Conservation (phyloP, 2,797 vertebrate species). For the Melanotaenia pygmaea region DNA sequence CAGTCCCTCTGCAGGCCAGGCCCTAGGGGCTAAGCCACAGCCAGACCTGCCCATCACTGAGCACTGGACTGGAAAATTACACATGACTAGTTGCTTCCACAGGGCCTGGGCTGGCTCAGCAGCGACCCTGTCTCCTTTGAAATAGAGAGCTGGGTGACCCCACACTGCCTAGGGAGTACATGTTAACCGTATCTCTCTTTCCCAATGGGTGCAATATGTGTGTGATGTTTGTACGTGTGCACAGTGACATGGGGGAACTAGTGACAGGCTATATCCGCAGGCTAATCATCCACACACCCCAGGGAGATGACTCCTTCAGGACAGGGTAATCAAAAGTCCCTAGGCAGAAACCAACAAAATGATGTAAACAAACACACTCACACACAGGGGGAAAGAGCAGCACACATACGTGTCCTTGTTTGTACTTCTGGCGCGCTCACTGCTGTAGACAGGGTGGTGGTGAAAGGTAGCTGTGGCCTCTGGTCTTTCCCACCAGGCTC, state of each 20-base stretch:
- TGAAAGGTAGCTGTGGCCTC: conserved; percentile 56
- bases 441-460: conserved; percentile 39
- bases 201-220: conserved; percentile 38
- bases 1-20: conserved; percentile 59
- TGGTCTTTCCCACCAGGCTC: conserved; percentile 57
- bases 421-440: conserved; percentile 49
- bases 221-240: conserved; percentile 38
- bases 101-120: conserved; percentile 66
- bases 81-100: conserved; percentile 81
- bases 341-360: conserved; percentile 50
- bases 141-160: conserved; percentile 81
- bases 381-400: conserved; percentile 24
- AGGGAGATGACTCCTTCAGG: conserved; percentile 60
- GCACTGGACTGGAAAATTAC: conserved; percentile 81
- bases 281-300: conserved; percentile 63
- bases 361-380: conserved; percentile 61
- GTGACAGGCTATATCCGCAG: conserved; percentile 70
- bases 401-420: conserved; percentile 66
- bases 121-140: conserved; percentile 77
- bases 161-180: conserved; percentile 70
- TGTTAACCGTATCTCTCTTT: conserved; percentile 66
- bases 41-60: conserved; percentile 76
- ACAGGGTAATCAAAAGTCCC: conserved; percentile 63
- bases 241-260: conserved; percentile 28
- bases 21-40: conserved; percentile 61